Evolutionary conservation across 2,113 vertebrate genomes (phyloP), one percentile per base, ranked within the genome.

Genomic region (Sebastes schlegelii): DNA sequence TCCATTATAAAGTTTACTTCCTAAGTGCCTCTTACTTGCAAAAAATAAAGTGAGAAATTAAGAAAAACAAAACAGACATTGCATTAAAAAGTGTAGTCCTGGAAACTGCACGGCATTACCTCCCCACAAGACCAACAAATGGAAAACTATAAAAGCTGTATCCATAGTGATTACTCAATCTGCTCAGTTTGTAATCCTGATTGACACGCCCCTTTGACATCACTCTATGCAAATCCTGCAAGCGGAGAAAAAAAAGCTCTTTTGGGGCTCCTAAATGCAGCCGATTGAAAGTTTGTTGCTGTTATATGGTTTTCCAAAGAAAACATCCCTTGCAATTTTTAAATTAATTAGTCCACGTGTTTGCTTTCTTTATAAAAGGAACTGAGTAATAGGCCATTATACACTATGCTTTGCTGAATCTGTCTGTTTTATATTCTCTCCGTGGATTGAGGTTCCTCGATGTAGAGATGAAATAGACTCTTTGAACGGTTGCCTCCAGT

Each of bases 131-230:
- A 17, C 55, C 74, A 79, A 70, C 80, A 81, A 89, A 75, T 21
- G 40, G 26, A 79, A 80, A 90, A 90, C 77, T 86, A 70, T 83
- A 69, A 87, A 89, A 83, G 83, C 86, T 81, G 86, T 92, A 80
- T 88, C 91, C 91, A 87, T 85, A 80, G 91, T 69, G 81, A 92
- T 85, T 62, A 82, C 58, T 82, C 72, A 86, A 61, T 83, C 79
- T 87, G 45, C 66, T 83, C 74, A 63, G 42, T 12, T 74, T 63
- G 84, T 89, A 84, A 90, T 85, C 86, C 86, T 89, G 79, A 88
- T 51, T 90, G 92, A 57, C 80, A 87, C 85, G 71, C 89, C 89
- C 81, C 81, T 83, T 82, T 88, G 90, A 92, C 84, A 83, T 85
- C 83, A 79, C 74, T 62, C 69, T 55, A 75, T 79, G 68, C 84